Evolutionary conservation across 2,797 vertebrate species (phyloP).

Genomic region (Ptychadena robeensis): DNA sequence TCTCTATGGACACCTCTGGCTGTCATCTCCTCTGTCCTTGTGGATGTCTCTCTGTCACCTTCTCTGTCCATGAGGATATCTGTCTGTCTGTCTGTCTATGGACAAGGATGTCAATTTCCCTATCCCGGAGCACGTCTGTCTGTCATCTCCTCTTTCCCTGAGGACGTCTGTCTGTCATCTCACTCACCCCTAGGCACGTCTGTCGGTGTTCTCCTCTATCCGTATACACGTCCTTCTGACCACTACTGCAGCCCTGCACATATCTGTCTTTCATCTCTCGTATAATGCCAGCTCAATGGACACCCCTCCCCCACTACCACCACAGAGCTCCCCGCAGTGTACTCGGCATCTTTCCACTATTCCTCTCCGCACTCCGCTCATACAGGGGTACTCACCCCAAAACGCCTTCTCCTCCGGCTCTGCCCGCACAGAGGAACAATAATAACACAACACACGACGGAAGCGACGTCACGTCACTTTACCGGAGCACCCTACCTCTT

Average conservation of each 20-base stretch:
- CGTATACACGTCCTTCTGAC: neutral
- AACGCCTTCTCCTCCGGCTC: neutral
- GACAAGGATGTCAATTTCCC: no score
- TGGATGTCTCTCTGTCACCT: no score
- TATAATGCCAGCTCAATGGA: neutral
- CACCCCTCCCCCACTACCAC: neutral
- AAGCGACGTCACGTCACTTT: slow-evolving; percentile 1
- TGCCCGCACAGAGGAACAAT: neutral
- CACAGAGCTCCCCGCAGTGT: neutral
- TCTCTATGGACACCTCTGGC: no score
- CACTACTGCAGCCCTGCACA: neutral
- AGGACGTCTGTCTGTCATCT: neutral
- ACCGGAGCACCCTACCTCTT: neutral
- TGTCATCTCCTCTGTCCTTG: no score
- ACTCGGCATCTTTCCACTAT: neutral
- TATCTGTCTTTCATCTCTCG: neutral
- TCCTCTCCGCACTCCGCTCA: slow-evolving; percentile 2
- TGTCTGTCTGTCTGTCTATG: no score
- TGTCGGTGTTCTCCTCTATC: neutral
- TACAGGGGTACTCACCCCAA: neutral
- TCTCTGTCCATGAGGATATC: no score
- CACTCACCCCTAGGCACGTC: neutral
- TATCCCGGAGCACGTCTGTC: slow-evolving; percentile 9
- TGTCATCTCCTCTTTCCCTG: neutral
- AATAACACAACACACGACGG: slow-evolving; percentile 38